These are phyloP conservation scores for Mesorhabditis sp. DNA, from an alignment of 2,888 invertebrate species.

Conservation along the genomic window DNA sequence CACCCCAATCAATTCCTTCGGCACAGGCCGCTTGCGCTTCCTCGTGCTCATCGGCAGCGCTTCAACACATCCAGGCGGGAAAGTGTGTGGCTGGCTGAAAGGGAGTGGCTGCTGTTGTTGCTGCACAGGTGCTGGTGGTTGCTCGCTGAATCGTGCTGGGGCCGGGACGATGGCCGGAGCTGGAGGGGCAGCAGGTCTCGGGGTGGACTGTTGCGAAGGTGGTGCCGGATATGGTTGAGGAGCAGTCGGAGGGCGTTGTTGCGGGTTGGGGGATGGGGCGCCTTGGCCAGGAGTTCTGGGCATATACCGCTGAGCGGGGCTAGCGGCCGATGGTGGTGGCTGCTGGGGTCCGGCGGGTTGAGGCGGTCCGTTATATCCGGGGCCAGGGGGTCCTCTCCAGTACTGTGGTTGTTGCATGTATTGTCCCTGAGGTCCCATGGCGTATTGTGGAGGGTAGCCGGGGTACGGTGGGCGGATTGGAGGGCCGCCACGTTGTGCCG, in stretches of 20 bases:
- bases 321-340: conserved; percentile 15
- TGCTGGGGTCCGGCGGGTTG: conserved; percentile 12
- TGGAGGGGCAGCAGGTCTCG: conserved; percentile 8
- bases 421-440: conserved; percentile 26
- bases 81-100: conserved; percentile 21
- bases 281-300: conserved; percentile 9
- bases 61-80: conserved; percentile 43
- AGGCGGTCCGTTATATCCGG: conserved; percentile 12
- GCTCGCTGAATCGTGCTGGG: neutral
- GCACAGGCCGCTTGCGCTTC: conserved; percentile 22
- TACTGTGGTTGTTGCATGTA: conserved; percentile 19
- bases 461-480: conserved; percentile 17
- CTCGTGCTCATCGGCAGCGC: conserved; percentile 32
- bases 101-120: conserved; percentile 12
- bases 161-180: neutral
- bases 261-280: neutral
- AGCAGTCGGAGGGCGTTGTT: neutral
- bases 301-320: neutral
- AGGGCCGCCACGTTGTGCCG: conserved; percentile 9
- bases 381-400: neutral
- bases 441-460: conserved; percentile 10
- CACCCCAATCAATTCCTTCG: conserved; percentile 36
- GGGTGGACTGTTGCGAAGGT: conserved; percentile 7
- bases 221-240: neutral
- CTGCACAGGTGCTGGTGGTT: conserved; percentile 7